Evolutionary conservation across 2,888 invertebrate genomes (phyloP).

Genomic region (Slavum lentiscoides): DNA sequence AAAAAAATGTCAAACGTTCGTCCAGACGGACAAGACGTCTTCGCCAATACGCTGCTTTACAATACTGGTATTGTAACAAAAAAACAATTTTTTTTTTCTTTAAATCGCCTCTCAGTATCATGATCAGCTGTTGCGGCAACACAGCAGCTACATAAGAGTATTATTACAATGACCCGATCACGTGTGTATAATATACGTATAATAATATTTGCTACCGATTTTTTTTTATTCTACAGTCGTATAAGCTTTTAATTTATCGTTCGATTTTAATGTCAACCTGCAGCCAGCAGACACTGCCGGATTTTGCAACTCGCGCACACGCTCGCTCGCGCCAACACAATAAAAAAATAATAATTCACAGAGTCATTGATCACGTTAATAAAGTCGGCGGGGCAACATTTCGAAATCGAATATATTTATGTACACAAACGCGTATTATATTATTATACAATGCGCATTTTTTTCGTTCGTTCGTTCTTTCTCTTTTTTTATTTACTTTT

Average conservation of each 20-base stretch:
- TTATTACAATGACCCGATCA: no score
- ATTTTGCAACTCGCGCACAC: conserved; percentile 21
- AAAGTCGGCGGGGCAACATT: conserved; percentile 15
- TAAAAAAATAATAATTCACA: background rate
- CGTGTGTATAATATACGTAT: background rate
- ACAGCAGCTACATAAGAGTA: no score
- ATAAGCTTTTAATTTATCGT: conserved; percentile 29
- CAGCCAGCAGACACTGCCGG: background rate
- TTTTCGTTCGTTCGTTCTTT: conserved; percentile 17
- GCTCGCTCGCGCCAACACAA: background rate
- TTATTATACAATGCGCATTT: background rate
- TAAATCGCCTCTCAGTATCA: no score
- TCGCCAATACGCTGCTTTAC: no score
- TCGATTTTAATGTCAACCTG: conserved; percentile 37
- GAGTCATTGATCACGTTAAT: conserved; percentile 39
- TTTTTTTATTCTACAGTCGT: background rate
- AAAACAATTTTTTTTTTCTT: no score
- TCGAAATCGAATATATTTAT: conserved; percentile 19
- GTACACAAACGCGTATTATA: background rate
- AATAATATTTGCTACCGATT: background rate
- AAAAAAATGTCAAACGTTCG: no score
- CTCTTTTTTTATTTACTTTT: background rate
- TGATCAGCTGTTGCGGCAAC: no score
- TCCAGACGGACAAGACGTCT: no score
- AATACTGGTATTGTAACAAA: no score